These are phyloP conservation scores for Agrotis exclamationis DNA, from an alignment of 2,888 invertebrate species.

Conservation along the genomic window DNA sequence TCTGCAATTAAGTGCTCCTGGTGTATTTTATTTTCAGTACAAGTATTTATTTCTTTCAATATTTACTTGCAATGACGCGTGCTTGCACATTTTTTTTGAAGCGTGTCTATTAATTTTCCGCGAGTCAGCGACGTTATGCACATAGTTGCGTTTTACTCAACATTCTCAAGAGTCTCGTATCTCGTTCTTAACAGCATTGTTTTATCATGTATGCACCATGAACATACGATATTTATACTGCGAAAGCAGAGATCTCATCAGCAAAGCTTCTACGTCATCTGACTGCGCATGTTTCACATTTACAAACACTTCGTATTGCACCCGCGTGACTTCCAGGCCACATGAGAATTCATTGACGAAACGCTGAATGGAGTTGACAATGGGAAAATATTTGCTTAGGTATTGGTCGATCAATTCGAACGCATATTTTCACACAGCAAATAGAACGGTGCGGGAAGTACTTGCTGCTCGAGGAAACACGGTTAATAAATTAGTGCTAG, in stretches of 20 bases:
- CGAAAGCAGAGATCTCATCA: conserved; percentile 63
- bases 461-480: conserved; percentile 47
- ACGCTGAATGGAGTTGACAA: conserved; percentile 69
- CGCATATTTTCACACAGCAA: conserved; percentile 67
- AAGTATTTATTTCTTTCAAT: conserved; percentile 37
- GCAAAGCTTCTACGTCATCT: conserved; percentile 49
- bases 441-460: conserved; percentile 36
- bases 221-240: conserved; percentile 51
- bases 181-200: conserved; percentile 49
- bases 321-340: conserved; percentile 44
- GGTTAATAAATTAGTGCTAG: conserved; percentile 44
- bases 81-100: conserved; percentile 38
- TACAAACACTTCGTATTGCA: conserved; percentile 66
- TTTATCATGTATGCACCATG: conserved; percentile 50
- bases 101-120: conserved; percentile 32
- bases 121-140: conserved; percentile 30
- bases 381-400: conserved; percentile 73
- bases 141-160: conserved; percentile 41
- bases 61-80: conserved; percentile 27
- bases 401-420: conserved; percentile 64
- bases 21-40: conserved; percentile 38
- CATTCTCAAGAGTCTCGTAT: conserved; percentile 25
- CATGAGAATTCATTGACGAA: conserved; percentile 72
- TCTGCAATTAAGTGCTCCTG: conserved; percentile 37
- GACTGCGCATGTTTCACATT: conserved; percentile 66